A percentile compares a stretch with the other conserved stretches of the same genome.
phyloP scores from a whole-genome alignment of 2,113 vertebrate species.

The Pygoscelis adeliae region DNA sequence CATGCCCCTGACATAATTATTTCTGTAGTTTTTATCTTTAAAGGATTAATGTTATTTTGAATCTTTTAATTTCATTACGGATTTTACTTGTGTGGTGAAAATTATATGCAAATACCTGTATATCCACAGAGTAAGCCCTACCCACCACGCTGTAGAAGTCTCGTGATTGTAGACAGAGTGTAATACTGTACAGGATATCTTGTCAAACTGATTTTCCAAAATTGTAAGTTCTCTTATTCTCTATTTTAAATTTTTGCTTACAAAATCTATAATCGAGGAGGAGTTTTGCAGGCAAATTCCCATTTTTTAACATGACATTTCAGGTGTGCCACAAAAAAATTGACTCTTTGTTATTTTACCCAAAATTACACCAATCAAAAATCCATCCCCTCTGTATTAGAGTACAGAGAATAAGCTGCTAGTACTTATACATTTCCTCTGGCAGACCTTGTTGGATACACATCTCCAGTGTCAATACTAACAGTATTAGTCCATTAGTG shows the following conservation, averaged over 20 bases:
- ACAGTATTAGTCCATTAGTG: neutral
- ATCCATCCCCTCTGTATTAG: neutral
- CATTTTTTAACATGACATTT: neutral
- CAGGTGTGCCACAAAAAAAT: neutral
- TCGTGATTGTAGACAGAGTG: neutral
- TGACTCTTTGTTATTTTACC: neutral
- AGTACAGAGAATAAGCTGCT: neutral
- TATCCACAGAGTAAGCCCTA: neutral
- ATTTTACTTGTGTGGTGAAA: neutral
- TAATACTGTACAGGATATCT: neutral
- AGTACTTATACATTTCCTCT: neutral
- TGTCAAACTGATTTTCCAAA: neutral
- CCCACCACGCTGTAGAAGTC: fast-evolving
- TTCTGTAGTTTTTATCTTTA: neutral
- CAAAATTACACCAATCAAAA: neutral
- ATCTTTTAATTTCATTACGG: neutral
- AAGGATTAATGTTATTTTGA: neutral
- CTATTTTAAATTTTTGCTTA: neutral
- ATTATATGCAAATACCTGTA: neutral
- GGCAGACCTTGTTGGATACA: neutral
- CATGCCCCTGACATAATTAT: neutral
- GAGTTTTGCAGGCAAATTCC: neutral
- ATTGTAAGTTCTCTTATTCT: neutral
- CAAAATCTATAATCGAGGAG: fast-evolving
- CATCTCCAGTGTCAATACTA: neutral